A percentile compares a stretch with the other conserved stretches of the same genome.
These are phyloP conservation scores for Gryon sp. DNA, from an alignment of 1,140 invertebrate genomes.

Conservation along the genomic window DNA sequence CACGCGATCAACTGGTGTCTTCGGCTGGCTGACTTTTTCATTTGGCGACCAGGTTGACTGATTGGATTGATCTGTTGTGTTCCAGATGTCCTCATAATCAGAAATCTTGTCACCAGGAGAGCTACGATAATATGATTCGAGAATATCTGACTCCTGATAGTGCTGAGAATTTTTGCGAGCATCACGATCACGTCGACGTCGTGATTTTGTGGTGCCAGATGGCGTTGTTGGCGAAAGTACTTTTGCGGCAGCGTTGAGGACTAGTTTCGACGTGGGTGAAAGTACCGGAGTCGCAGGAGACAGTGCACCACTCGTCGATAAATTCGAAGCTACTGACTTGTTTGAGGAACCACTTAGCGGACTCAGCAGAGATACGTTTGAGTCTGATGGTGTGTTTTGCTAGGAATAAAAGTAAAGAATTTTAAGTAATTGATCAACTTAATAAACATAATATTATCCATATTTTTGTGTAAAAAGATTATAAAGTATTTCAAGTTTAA, in stretches of 20 bases:
- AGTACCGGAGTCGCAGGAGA: slow-evolving; percentile 69
- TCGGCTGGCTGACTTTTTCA: slow-evolving; percentile 71
- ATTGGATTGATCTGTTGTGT: slow-evolving; percentile 77
- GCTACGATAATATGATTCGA: slow-evolving; percentile 92
- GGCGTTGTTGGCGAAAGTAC: slow-evolving; percentile 76
- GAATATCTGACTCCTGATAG: slow-evolving; percentile 90
- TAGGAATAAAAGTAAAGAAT: too few relatives aligned
- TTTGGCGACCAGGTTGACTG: slow-evolving; percentile 81
- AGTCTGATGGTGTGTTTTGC: slow-evolving; percentile 74
- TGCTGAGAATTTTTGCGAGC: slow-evolving; percentile 81
- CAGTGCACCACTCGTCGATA: slow-evolving; percentile 70
- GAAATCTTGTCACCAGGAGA: slow-evolving; percentile 94
- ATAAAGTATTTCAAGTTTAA: too few relatives aligned
- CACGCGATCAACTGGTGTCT: slow-evolving; percentile 64
- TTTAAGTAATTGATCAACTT: too few relatives aligned
- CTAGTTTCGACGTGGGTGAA: slow-evolving; percentile 71
- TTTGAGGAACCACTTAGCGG: slow-evolving; percentile 73
- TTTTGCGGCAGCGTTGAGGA: slow-evolving; percentile 62
- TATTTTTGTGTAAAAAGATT: too few relatives aligned
- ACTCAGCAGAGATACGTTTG: slow-evolving; percentile 70
- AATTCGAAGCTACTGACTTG: slow-evolving; percentile 73
- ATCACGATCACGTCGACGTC: slow-evolving; percentile 74
- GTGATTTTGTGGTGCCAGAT: slow-evolving; percentile 74
- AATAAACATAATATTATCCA: too few relatives aligned
- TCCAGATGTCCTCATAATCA: slow-evolving; percentile 98